Evolutionary conservation across 1,140 invertebrate species (phyloP).

Genomic region (Apis mellifera): Amel_HAv3.1 CM009942.2:5397001-5397500

Average conservation of each 20-base stretch:
- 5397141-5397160: neutral
- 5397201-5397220: slow-evolving; percentile 22
- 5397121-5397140: no score
- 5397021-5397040: no score
- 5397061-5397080: no score
- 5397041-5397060: no score
- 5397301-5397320: neutral
- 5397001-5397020: no score
- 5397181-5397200: slow-evolving; percentile 22
- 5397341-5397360: neutral
- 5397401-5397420: slow-evolving; percentile 20
- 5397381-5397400: slow-evolving; percentile 29
- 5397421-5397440: neutral
- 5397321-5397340: slow-evolving; percentile 4
- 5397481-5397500: neutral
- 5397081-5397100: no score
- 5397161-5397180: neutral
- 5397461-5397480: neutral
- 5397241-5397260: neutral
- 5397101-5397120: no score
- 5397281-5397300: slow-evolving; percentile 31
- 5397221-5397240: neutral
- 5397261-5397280: slow-evolving; percentile 11
- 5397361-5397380: neutral
- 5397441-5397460: neutral